Evolutionary conservation across 2,888 invertebrate genomes (phyloP).

Genomic region (Acrocyrtus sp.): DNA sequence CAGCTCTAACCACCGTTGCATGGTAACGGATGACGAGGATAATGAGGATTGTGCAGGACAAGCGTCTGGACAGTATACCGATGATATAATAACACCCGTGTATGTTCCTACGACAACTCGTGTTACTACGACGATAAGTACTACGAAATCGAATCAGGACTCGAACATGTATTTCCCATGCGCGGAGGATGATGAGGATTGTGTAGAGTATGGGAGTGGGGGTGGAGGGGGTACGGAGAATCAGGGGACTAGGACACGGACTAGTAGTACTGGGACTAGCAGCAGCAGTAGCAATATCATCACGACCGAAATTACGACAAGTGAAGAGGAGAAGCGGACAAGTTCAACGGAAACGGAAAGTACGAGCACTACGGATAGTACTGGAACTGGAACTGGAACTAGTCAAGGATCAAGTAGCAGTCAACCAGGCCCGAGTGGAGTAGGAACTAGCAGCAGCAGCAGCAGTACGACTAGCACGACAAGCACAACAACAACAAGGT

Average conservation of each 20-base stretch:
- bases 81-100: slow-evolving; percentile 92
- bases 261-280: too few relatives aligned
- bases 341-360: not conserved
- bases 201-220: slow-evolving; percentile 36
- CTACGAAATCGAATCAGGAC: slow-evolving; percentile 66
- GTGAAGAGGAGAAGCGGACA: too few relatives aligned
- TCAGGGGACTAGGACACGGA: too few relatives aligned
- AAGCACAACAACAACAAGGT: slow-evolving; percentile 62
- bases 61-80: slow-evolving; percentile 85
- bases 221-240: not conserved
- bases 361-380: slow-evolving; percentile 8
- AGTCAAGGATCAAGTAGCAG: not conserved
- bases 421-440: not conserved
- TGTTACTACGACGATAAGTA: slow-evolving; percentile 65
- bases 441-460: slow-evolving; percentile 4
- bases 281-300: not conserved
- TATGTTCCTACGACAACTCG: slow-evolving; percentile 77
- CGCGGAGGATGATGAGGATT: slow-evolving; percentile 41
- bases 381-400: not conserved
- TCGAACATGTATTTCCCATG: slow-evolving; percentile 49
- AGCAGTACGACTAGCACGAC: slow-evolving; percentile 27
- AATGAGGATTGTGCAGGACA: slow-evolving; percentile 67
- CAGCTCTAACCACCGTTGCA: slow-evolving; percentile 67
- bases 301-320: too few relatives aligned
- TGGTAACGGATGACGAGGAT: slow-evolving; percentile 34